phyloP scores from a whole-genome alignment of 2,797 vertebrate genomes.

The Tauraco hartlaubi region DNA sequence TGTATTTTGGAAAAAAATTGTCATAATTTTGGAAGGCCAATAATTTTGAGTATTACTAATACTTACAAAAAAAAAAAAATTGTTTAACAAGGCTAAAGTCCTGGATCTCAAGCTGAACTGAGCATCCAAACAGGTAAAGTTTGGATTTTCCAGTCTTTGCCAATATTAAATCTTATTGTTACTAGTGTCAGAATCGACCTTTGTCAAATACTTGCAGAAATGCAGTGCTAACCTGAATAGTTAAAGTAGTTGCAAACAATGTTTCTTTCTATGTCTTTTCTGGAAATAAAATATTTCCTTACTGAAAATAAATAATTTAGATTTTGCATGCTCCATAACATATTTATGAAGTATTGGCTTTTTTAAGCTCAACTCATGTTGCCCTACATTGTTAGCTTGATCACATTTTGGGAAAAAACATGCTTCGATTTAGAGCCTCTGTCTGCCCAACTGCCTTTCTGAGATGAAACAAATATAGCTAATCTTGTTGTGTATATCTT shows the following conservation, averaged over 20 bases:
- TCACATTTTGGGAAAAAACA: neutral
- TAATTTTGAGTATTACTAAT: neutral
- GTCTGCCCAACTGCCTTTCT: neutral
- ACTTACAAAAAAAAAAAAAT: neutral
- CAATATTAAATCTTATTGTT: neutral
- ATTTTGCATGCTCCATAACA: neutral
- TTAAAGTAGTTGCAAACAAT: neutral
- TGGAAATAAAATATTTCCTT: neutral
- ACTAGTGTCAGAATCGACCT: neutral
- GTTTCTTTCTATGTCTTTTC: neutral
- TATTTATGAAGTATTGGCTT: neutral
- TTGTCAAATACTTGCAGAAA: neutral
- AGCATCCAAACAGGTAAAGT: neutral
- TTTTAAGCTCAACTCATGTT: neutral
- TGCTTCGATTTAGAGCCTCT: neutral
- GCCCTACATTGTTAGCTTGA: neutral
- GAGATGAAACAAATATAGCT: neutral
- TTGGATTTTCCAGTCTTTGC: neutral
- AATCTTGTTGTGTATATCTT: neutral
- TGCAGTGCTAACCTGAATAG: neutral
- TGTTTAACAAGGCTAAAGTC: neutral
- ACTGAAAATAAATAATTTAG: neutral
- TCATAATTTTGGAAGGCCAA: neutral
- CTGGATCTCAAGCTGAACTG: neutral
- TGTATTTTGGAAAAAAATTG: neutral